Percentiles rank a stretch among this genome's conserved stretches.
Evolutionary conservation across 2,797 vertebrate genomes (phyloP).

Genomic region (Adrianichthys oophorus): DNA sequence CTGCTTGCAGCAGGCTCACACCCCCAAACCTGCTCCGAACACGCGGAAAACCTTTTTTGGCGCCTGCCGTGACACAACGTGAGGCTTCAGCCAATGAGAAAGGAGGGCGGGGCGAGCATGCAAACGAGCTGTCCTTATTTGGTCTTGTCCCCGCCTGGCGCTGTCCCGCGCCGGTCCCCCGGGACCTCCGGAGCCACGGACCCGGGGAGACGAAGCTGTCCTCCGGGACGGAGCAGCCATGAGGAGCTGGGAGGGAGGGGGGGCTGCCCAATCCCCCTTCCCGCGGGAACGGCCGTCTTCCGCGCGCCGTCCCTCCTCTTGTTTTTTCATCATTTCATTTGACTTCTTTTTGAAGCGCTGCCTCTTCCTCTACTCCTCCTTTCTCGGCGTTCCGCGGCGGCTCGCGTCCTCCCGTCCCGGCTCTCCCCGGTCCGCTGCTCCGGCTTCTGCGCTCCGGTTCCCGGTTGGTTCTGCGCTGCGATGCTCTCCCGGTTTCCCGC

Average conservation of each 20-base stretch:
- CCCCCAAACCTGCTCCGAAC: slow-evolving; percentile 15
- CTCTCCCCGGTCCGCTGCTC: slow-evolving; percentile 67
- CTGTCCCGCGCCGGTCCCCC: slow-evolving; percentile 61
- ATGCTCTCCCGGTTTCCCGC: slow-evolving; percentile 67
- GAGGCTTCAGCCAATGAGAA: slow-evolving; percentile 55
- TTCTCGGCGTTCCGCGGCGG: slow-evolving; percentile 69
- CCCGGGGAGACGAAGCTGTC: slow-evolving; percentile 81
- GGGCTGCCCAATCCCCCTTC: slow-evolving; percentile 80
- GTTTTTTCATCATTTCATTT: slow-evolving; percentile 84
- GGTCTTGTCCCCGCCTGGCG: slow-evolving; percentile 64
- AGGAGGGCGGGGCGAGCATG: slow-evolving; percentile 43
- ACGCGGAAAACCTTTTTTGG: slow-evolving; percentile 62
- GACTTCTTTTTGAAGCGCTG: slow-evolving; percentile 83
- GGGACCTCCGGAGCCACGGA: slow-evolving; percentile 68
- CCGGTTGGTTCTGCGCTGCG: slow-evolving; percentile 67
- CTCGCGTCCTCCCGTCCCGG: slow-evolving; percentile 66
- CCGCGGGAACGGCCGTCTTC: slow-evolving; percentile 77
- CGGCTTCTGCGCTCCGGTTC: slow-evolving; percentile 40
- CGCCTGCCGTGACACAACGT: slow-evolving; percentile 53
- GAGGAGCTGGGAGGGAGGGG: slow-evolving; percentile 78
- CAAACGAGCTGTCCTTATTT: slow-evolving; percentile 65
- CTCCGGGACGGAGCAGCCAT: slow-evolving; percentile 78
- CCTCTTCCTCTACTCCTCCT: slow-evolving; percentile 80
- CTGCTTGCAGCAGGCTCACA: background rate
- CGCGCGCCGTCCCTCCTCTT: slow-evolving; percentile 77